Evolutionary conservation across 2,113 vertebrate species (phyloP).

Genomic region (Hippolais icterina): DNA sequence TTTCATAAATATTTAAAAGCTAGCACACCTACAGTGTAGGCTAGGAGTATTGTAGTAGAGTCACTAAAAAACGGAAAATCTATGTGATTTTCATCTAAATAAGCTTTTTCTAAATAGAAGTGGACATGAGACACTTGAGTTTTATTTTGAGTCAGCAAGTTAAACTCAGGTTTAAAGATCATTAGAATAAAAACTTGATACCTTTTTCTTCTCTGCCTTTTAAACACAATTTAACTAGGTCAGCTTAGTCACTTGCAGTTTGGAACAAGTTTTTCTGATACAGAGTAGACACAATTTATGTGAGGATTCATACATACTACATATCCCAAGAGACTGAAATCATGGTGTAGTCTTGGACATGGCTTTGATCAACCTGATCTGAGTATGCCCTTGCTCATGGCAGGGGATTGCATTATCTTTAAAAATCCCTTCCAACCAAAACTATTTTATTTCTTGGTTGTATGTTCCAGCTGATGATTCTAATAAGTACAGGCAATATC

Average conservation of each 20-base stretch:
- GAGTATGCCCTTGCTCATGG: neutral
- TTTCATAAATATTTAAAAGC: constrained; percentile 37
- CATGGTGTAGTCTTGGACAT: neutral
- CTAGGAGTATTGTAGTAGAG: neutral
- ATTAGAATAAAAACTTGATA: neutral
- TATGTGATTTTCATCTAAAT: neutral
- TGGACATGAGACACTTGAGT: neutral
- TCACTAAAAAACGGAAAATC: neutral
- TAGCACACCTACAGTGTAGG: neutral
- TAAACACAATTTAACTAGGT: neutral
- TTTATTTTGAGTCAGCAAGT: neutral
- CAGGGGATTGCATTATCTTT: neutral
- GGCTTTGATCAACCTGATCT: neutral
- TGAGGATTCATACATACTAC: neutral
- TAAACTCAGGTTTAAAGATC: neutral
- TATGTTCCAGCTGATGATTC: neutral
- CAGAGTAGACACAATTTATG: neutral
- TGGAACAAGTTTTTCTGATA: neutral
- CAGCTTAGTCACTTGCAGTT: neutral
- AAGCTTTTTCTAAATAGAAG: neutral
- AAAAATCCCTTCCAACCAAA: neutral
- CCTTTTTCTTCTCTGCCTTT: neutral
- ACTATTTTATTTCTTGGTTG: neutral
- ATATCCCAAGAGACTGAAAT: neutral
- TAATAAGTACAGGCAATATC: neutral